phyloP scores from a whole-genome alignment of 2,888 invertebrate species.

The Hermodice carunculata region DNA sequence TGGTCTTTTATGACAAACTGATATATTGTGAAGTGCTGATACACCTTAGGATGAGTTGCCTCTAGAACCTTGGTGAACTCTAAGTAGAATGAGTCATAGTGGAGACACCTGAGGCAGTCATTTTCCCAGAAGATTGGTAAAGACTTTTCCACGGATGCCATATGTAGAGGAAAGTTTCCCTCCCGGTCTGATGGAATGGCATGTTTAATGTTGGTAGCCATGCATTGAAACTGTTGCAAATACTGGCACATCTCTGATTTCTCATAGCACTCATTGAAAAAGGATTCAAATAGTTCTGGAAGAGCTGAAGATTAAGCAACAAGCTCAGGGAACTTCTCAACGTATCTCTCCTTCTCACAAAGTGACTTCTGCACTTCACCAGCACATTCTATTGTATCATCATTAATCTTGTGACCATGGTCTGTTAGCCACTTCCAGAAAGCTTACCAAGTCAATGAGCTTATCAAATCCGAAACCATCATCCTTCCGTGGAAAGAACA shows the following conservation, averaged over 20 bases:
- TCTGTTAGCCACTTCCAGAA: no score
- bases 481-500: neutral
- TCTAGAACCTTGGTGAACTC: neutral
- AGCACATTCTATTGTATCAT: neutral
- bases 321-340: neutral
- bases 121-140: neutral
- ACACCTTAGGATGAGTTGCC: neutral
- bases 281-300: neutral
- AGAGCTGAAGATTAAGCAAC: neutral
- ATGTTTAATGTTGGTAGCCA: neutral
- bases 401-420: neutral
- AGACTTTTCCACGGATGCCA: neutral
- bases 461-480: no score
- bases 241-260: conserved; percentile 6
- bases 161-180: neutral
- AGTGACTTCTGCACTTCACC: neutral
- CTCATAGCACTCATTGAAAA: neutral
- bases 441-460: no score
- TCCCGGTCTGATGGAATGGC: neutral
- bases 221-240: neutral
- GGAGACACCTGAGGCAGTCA: neutral
- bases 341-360: neutral
- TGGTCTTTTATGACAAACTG: conserved; percentile 1
- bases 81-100: neutral
- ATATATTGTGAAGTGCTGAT: neutral